These are phyloP conservation scores for Scopus umbretta DNA, from an alignment of 2,113 vertebrate genomes.

Conservation along the genomic window DNA sequence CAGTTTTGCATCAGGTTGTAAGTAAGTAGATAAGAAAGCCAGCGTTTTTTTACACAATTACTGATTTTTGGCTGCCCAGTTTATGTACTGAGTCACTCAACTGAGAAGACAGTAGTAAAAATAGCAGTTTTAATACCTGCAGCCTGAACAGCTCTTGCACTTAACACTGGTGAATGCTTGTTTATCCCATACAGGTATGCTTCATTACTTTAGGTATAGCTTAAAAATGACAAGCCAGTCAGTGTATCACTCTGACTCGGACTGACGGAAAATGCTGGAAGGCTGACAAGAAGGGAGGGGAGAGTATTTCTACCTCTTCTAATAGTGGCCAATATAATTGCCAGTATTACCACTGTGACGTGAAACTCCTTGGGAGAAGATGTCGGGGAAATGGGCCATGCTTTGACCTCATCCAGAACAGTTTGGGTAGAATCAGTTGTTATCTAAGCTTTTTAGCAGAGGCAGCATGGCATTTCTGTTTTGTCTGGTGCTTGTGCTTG, in stretches of 20 bases:
- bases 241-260: fast-evolving
- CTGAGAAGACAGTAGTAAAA: neutral
- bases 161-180: neutral
- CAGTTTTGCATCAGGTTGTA: neutral
- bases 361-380: neutral
- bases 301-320: neutral
- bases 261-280: neutral
- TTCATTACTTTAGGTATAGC: neutral
- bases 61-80: neutral
- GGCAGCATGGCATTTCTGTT: neutral
- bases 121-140: neutral
- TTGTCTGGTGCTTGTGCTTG: neutral
- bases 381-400: neutral
- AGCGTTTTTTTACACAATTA: neutral
- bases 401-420: neutral
- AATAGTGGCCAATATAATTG: neutral
- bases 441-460: neutral
- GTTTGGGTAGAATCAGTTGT: neutral
- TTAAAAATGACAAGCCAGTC: neutral
- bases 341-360: neutral
- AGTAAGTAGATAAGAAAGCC: neutral
- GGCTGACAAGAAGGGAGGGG: neutral
- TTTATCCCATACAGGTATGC: neutral
- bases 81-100: neutral
- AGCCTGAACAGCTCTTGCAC: neutral